Conservation (phyloP, 2,113 vertebrate genomes). For the Phyllostomus hastatus region DNA sequence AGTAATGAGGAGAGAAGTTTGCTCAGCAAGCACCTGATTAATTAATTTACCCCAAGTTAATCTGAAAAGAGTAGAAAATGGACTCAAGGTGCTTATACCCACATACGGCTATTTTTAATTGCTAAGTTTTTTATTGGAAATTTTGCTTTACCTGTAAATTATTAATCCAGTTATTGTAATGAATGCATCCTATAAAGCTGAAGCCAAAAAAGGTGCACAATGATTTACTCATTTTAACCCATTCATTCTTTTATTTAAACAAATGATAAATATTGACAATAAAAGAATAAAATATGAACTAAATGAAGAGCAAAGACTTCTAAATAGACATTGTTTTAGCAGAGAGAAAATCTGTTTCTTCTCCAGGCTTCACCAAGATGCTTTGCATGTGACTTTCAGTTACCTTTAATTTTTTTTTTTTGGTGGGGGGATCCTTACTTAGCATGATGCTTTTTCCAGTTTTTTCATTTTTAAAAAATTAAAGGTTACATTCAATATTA, state of each 20-base stretch:
- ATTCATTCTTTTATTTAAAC: neutral
- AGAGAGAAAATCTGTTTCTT: neutral
- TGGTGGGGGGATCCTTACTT: neutral
- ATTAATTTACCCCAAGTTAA: slow-evolving; percentile 16
- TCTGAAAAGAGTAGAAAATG: neutral
- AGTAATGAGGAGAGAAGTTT: neutral
- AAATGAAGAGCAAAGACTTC: neutral
- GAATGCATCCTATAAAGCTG: neutral
- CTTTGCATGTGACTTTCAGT: neutral
- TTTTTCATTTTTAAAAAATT: neutral
- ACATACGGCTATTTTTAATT: neutral
- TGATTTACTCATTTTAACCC: neutral
- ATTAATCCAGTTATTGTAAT: neutral
- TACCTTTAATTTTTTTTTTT: neutral
- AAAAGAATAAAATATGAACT: neutral
- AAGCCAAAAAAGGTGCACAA: neutral
- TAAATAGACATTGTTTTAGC: neutral
- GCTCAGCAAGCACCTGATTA: neutral
- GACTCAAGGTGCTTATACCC: neutral
- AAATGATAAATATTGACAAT: neutral
- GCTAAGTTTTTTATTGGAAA: neutral
- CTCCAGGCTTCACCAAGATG: neutral
- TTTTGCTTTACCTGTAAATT: neutral
- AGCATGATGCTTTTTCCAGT: neutral
- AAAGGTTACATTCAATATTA: neutral